A percentile compares a stretch with the other conserved stretches of the same genome.
phyloP scores from a whole-genome alignment of 2,113 vertebrate genomes.

The Tragelaphus buxtoni region DNA sequence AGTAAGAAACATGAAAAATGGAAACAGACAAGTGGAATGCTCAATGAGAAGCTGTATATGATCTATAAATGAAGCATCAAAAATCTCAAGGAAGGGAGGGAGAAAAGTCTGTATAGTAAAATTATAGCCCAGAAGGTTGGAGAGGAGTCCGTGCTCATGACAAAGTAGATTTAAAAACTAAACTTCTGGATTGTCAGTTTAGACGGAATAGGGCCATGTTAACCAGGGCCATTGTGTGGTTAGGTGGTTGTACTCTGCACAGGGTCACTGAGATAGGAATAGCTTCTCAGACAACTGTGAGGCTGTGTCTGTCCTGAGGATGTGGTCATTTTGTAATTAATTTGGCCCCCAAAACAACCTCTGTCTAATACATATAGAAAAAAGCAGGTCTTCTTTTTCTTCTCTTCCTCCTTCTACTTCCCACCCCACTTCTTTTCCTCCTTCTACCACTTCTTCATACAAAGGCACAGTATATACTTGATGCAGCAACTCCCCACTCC shows the following conservation, averaged over 20 bases:
- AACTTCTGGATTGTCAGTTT: neutral
- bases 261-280: neutral
- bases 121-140: neutral
- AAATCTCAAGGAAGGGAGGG: neutral
- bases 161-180: neutral
- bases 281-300: neutral
- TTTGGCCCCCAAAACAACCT: accelerated
- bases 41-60: neutral
- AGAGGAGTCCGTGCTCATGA: neutral
- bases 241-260: neutral
- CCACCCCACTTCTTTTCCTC: neutral
- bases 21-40: neutral
- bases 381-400: neutral
- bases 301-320: too few relatives aligned
- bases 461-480: neutral
- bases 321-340: neutral
- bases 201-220: neutral
- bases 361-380: neutral
- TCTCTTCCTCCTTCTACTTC: neutral
- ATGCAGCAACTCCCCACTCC: accelerated
- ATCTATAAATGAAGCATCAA: neutral
- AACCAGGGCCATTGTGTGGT: too few relatives aligned
- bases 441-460: neutral
- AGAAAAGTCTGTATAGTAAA: neutral
- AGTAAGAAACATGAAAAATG: neutral